phyloP scores from a whole-genome alignment of 2,113 vertebrate species.

The Varanus komodoensis region DNA sequence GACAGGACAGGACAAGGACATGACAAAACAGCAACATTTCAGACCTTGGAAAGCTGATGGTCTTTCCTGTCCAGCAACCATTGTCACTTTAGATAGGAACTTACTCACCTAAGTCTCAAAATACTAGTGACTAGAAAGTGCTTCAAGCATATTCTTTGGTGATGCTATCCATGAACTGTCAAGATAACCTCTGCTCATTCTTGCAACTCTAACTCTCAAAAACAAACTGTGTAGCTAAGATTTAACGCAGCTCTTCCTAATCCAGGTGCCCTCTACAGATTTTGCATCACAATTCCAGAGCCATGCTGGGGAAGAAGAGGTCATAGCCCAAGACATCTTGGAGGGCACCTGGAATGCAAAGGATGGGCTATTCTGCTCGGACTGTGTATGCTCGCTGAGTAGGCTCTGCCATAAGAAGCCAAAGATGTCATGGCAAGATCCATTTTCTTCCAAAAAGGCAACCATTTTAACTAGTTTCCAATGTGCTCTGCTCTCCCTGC shows the following conservation, averaged over 20 bases:
- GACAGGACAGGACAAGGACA: background rate
- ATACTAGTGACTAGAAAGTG: background rate
- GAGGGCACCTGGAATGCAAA: background rate
- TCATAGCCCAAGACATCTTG: background rate
- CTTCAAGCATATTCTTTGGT: conserved; percentile 23
- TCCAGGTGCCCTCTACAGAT: too few relatives aligned
- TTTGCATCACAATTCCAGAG: too few relatives aligned
- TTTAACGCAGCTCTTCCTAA: background rate
- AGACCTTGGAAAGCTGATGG: fast-evolving
- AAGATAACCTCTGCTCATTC: conserved; percentile 14
- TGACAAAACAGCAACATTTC: fast-evolving
- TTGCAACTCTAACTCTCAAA: background rate
- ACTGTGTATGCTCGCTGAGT: background rate
- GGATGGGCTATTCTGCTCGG: background rate
- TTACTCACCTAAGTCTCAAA: conserved; percentile 27
- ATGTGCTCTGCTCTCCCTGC: background rate
- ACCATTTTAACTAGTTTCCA: background rate
- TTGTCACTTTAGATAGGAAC: conserved; percentile 18
- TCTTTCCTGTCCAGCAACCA: background rate
- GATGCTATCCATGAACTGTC: background rate
- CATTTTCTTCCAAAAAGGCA: background rate
- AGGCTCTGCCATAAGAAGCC: too few relatives aligned
- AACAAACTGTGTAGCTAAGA: background rate
- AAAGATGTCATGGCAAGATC: background rate
- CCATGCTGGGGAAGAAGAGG: background rate